Evolutionary conservation across 2,888 invertebrate species (phyloP).

Genomic region (Ectobius pallidus): DNA sequence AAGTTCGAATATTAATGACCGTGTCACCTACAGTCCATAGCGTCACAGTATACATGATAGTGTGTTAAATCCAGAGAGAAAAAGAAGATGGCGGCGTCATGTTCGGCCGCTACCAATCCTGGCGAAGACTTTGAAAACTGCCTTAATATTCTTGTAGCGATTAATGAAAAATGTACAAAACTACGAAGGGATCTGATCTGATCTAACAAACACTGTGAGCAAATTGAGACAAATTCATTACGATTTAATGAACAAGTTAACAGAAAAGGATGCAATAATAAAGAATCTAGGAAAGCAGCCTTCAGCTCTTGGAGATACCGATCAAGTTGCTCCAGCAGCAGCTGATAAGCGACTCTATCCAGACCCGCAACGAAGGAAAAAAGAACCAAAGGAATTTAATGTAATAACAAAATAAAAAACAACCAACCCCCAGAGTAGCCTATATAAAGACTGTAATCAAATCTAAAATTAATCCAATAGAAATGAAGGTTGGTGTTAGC

Average conservation of each 20-base stretch:
- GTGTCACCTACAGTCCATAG: too few species aligned
- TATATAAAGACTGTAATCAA: not conserved
- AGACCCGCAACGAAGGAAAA: too few species aligned
- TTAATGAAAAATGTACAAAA: not conserved
- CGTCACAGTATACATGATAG: too few species aligned
- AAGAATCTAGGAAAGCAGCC: not conserved
- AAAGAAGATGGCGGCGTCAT: too few species aligned
- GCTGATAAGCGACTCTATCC: too few species aligned
- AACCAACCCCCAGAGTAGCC: not conserved
- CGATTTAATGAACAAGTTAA: not conserved
- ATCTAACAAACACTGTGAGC: not conserved
- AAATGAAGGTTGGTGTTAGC: not conserved
- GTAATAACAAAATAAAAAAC: not conserved
- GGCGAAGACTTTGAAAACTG: not conserved
- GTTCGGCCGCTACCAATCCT: not conserved
- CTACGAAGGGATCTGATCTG: not conserved
- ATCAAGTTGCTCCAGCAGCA: too few species aligned
- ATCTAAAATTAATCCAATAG: not conserved
- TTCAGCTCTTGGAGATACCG: too few species aligned
- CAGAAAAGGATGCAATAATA: not conserved
- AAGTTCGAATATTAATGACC: too few species aligned
- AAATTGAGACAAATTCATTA: not conserved
- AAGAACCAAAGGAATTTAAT: too few species aligned
- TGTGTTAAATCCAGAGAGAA: too few species aligned
- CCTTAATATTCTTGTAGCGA: not conserved